Evolutionary conservation across 2,113 vertebrate genomes (phyloP).

Genomic region (Limanda limanda): DNA sequence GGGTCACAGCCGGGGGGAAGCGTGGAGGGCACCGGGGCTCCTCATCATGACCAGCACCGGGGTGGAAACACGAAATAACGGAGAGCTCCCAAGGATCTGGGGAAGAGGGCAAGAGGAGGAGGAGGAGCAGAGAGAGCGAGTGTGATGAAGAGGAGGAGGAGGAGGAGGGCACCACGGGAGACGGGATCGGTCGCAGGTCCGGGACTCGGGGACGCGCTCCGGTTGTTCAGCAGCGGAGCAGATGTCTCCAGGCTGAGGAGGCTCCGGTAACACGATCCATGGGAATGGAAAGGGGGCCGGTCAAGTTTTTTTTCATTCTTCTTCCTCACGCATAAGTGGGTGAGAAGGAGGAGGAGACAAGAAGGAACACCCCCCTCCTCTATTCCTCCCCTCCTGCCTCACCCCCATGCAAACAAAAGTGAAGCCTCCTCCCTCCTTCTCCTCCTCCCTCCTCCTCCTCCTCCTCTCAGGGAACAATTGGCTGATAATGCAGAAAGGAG

Average conservation of each 20-base stretch:
- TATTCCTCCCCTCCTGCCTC: slow-evolving; percentile 22
- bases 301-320: slow-evolving; percentile 31
- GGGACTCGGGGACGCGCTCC: slow-evolving; percentile 68
- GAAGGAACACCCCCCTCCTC: slow-evolving; percentile 40
- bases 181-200: slow-evolving; percentile 48
- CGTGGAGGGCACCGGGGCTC: slow-evolving; percentile 48
- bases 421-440: slow-evolving; percentile 25
- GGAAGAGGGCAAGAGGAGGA: slow-evolving; percentile 22
- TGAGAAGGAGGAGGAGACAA: slow-evolving; percentile 65
- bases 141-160: slow-evolving; percentile 11
- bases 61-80: slow-evolving; percentile 12
- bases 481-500: slow-evolving; percentile 34
- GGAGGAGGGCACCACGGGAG: slow-evolving; percentile 24
- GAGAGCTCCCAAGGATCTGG: slow-evolving; percentile 27
- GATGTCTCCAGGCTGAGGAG: slow-evolving; percentile 69
- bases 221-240: slow-evolving; percentile 68
- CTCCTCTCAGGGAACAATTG: slow-evolving; percentile 16
- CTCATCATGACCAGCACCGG: slow-evolving; percentile 51
- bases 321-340: slow-evolving; percentile 20
- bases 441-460: neutral
- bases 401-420: slow-evolving; percentile 71
- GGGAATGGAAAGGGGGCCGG: slow-evolving; percentile 79
- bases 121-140: slow-evolving; percentile 24
- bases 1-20: slow-evolving; percentile 37
- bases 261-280: slow-evolving; percentile 79